Evolutionary conservation across 2,888 invertebrate genomes (phyloP), one percentile per base, ranked within the genome.

Genomic region (Zhengitettix transpicula): DNA sequence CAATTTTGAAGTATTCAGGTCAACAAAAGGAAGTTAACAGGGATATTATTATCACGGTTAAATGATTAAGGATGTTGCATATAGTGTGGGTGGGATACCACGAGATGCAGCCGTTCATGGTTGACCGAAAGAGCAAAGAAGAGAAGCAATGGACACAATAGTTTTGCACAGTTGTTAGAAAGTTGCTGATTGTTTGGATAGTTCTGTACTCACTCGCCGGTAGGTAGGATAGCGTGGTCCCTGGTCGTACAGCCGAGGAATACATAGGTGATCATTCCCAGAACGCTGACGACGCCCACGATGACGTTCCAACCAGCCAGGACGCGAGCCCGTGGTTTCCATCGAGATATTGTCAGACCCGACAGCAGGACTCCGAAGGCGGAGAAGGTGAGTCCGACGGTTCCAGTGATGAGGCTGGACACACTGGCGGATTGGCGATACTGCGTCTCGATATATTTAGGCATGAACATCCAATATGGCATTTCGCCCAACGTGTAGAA

Each of bases 401-500:
- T 82, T 58, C 84, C 69, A 56, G 88, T 85, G 54, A 86, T 81
- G 64, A 88, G 75, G 65, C 85, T 87, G 0, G 89, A 85, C 10
- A 80, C 79, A 0, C 86, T 83, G 0, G 89, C 86, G 9, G 87
- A 84, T 66, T 85, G 83, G 60, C 82, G 78, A 71, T 87, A 90
- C 71, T 88, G 87, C 0, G 85, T 86, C 72, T 90, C 89, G 63
- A 90, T 85, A 68, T 88, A 88, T 70, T 89, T 89, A 0, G 89
- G 87, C 71, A 88, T 79, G 68, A 87, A 89, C 56, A 87, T 86
- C 81, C 86, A 86, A 68, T 85, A 86, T 0, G 87, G 87, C 74
- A 82, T 81, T 68, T 82, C 83, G 1, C 84, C 84, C 68, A 84
- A 75, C 61, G 85, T 78, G 67, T 86, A 87, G 67, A 85, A 85